Evolutionary conservation across 2,113 vertebrate species (phyloP).

Genomic region (Catharus bicknelli): DNA sequence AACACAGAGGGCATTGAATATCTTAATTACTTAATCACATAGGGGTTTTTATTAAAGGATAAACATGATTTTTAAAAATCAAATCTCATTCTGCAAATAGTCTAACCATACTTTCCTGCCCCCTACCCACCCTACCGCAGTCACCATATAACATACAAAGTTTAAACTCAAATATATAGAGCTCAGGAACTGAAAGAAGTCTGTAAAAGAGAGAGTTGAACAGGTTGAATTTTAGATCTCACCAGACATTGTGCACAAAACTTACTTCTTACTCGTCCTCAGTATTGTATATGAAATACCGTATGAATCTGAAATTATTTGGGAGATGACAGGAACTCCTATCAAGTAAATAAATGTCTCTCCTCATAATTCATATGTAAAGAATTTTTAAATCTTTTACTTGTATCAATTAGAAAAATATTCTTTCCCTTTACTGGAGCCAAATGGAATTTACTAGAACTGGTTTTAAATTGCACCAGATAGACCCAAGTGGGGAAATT

Average conservation of each 20-base stretch:
- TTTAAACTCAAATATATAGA: background rate
- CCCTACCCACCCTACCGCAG: rapidly evolving
- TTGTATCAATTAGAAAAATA: slow-evolving; percentile 36
- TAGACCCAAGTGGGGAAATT: slow-evolving; percentile 65
- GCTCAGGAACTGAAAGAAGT: background rate
- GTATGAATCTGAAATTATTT: background rate
- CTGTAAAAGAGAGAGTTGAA: background rate
- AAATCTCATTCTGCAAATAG: background rate
- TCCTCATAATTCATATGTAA: background rate
- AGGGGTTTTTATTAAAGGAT: background rate
- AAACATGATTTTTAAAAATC: background rate
- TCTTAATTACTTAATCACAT: slow-evolving; percentile 36
- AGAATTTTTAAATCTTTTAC: background rate
- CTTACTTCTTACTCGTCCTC: background rate
- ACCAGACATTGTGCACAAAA: background rate
- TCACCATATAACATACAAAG: background rate
- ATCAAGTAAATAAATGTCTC: background rate
- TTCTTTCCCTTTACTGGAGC: slow-evolving; percentile 17
- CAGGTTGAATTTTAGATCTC: background rate
- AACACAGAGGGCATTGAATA: background rate
- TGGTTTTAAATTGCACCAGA: slow-evolving; percentile 45
- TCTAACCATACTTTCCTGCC: background rate
- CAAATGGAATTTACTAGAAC: slow-evolving; percentile 33
- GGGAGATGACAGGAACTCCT: background rate
- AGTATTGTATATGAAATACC: background rate